Percentiles rank a stretch among this genome's conserved stretches.
Evolutionary conservation across 2,113 vertebrate genomes (phyloP).

Genomic region (Pseudorhombus dupliciocellatus): DNA sequence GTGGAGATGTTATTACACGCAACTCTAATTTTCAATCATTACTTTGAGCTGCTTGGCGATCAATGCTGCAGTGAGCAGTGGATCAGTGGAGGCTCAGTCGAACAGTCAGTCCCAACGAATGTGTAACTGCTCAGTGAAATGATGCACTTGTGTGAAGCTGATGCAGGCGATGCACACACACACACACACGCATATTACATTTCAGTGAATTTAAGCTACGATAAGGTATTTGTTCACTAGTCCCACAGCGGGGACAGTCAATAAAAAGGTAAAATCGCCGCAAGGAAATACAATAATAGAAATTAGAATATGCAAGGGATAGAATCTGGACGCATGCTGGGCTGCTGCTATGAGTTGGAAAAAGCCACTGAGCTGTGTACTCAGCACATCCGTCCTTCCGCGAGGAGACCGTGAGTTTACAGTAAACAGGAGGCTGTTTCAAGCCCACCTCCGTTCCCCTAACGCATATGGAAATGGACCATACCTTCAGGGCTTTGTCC

Average conservation of each 20-base stretch:
- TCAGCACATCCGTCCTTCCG: slow-evolving; percentile 35
- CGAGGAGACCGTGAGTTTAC: slow-evolving; percentile 67
- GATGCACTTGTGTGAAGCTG: neutral
- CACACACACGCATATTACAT: neutral
- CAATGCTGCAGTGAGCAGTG: neutral
- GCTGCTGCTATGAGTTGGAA: slow-evolving; percentile 18
- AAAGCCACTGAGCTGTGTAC: slow-evolving; percentile 32
- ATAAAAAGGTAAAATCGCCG: too few species aligned
- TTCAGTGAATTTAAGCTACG: neutral
- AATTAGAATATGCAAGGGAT: neutral
- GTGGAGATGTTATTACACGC: neutral
- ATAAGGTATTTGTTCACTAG: neutral
- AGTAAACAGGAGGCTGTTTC: slow-evolving; percentile 72
- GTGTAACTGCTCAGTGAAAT: neutral
- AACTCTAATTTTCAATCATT: neutral
- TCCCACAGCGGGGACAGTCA: too few species aligned
- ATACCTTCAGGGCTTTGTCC: slow-evolving; percentile 75
- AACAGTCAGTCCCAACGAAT: neutral
- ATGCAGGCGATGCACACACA: neutral
- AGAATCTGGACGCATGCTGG: neutral
- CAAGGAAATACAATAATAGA: too few species aligned
- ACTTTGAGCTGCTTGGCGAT: neutral
- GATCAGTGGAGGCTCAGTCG: neutral
- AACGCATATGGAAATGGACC: slow-evolving; percentile 79
- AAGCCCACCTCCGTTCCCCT: slow-evolving; percentile 57